These are phyloP conservation scores for Polyergus mexicanus DNA, from an alignment of 1,140 invertebrate species.

Conservation along the genomic window DNA sequence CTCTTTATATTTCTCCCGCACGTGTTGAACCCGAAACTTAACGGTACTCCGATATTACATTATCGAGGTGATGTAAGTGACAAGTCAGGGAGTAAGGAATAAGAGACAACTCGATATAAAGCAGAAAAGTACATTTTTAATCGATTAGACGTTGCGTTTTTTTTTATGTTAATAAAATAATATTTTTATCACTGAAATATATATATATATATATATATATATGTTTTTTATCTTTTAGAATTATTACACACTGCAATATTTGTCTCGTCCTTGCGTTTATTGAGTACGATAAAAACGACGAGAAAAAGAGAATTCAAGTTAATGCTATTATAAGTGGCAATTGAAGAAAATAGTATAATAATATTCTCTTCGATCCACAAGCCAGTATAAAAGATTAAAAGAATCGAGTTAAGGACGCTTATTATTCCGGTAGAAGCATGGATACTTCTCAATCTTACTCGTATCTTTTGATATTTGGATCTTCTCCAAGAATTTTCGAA, in stretches of 20 bases:
- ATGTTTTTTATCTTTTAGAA: not conserved
- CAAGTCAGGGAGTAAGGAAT: not conserved
- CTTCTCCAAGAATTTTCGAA: slow-evolving; percentile 20
- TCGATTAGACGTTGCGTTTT: not conserved
- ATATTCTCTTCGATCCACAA: slow-evolving; percentile 7
- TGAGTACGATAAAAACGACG: not conserved
- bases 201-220: no score
- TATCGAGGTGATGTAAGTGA: not conserved
- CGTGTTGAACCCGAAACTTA: slow-evolving; percentile 22
- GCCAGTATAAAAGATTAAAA: slow-evolving; percentile 1
- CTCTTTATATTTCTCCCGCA: slow-evolving; percentile 8
- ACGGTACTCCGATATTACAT: slow-evolving; percentile 27
- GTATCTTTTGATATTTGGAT: slow-evolving; percentile 13
- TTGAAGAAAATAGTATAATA: slow-evolving; percentile 5
- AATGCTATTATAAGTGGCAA: not conserved
- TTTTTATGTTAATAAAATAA: not conserved
- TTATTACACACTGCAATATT: not conserved
- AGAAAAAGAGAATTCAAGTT: not conserved
- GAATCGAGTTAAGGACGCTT: not conserved
- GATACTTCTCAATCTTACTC: not conserved
- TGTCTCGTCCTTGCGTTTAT: not conserved
- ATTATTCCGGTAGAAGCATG: not conserved
- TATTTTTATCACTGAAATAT: slow-evolving; percentile 7
- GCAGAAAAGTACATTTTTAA: not conserved
- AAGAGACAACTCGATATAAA: not conserved